These are phyloP conservation scores for Orthonevra nobilis DNA, from an alignment of 2,888 invertebrate genomes.

Conservation along the genomic window DNA sequence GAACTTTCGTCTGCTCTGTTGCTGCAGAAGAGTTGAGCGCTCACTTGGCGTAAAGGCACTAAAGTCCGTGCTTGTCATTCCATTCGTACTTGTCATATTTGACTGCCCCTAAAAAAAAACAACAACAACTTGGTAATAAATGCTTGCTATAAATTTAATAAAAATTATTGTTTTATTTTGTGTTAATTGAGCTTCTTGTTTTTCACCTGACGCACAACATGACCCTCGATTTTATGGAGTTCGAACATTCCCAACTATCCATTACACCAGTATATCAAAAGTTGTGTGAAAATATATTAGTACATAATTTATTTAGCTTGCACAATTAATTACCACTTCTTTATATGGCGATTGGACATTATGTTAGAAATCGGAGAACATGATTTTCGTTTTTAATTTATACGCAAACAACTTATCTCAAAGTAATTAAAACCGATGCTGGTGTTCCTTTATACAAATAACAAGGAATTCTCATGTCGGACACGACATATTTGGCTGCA, in stretches of 20 bases:
- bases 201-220: too few relatives aligned
- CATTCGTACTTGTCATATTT: slow-evolving; percentile 21
- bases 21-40: slow-evolving; percentile 74
- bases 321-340: slow-evolving; percentile 21
- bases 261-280: too few relatives aligned
- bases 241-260: too few relatives aligned
- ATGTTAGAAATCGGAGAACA: slow-evolving; percentile 18
- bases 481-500: slow-evolving; percentile 38
- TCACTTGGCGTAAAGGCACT: slow-evolving; percentile 72
- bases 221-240: too few relatives aligned
- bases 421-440: slow-evolving; percentile 39
- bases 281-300: too few relatives aligned
- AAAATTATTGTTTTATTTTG: too few relatives aligned
- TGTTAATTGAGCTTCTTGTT: too few relatives aligned
- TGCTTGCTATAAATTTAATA: too few relatives aligned
- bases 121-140: not conserved
- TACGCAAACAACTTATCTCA: slow-evolving; percentile 10
- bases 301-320: not conserved
- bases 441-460: slow-evolving; percentile 15
- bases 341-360: slow-evolving; percentile 9
- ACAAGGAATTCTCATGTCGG: slow-evolving; percentile 24
- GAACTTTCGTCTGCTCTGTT: slow-evolving; percentile 81
- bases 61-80: slow-evolving; percentile 35
- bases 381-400: slow-evolving; percentile 37
- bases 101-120: slow-evolving; percentile 14